Evolutionary conservation across 2,113 vertebrate genomes (phyloP).

Genomic region (Chaenogobius annularis): DNA sequence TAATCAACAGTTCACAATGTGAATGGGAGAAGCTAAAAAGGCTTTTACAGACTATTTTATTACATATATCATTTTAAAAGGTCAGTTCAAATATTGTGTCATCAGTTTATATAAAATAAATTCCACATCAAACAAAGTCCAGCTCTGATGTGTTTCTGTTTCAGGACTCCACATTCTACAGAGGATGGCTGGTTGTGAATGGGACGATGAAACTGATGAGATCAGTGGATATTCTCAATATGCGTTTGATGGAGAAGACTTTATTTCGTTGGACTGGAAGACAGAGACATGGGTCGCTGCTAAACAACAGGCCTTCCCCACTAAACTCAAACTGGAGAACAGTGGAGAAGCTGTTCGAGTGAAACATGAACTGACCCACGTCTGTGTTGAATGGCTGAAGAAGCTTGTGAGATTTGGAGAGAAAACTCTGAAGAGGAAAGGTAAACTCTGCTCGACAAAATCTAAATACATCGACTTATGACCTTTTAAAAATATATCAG

Average conservation of each 20-base stretch:
- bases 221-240: accelerated
- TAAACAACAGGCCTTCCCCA: neutral
- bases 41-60: too few species aligned
- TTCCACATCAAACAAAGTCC: neutral
- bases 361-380: neutral
- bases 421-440: constrained; percentile 29
- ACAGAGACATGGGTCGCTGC: constrained; percentile 4
- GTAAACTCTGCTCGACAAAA: constrained; percentile 11
- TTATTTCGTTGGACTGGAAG: constrained; percentile 34
- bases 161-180: constrained; percentile 29
- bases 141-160: neutral
- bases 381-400: constrained; percentile 17
- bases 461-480: too few species aligned
- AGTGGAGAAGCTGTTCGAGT: neutral
- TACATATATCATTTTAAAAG: too few species aligned
- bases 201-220: neutral
- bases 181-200: neutral
- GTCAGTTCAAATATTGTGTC: too few species aligned
- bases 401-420: constrained; percentile 13
- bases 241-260: constrained; percentile 53
- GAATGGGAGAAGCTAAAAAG: too few species aligned
- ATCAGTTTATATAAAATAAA: too few species aligned
- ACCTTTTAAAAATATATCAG: too few species aligned
- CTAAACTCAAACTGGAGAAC: constrained; percentile 7
- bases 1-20: too few species aligned